These are phyloP conservation scores for Clusia tigrina DNA, from an alignment of 2,888 invertebrate genomes.

Conservation along the genomic window DNA sequence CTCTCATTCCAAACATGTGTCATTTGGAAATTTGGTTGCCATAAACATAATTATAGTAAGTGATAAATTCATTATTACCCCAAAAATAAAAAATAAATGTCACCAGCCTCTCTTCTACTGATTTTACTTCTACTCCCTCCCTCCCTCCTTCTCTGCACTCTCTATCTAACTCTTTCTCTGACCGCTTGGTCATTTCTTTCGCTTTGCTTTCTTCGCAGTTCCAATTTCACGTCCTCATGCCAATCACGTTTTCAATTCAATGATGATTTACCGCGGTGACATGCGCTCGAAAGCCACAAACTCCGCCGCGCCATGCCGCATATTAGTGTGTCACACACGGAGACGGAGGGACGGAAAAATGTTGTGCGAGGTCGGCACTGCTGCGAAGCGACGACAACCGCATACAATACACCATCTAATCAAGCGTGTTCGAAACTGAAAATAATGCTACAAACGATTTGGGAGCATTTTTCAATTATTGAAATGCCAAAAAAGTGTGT, in stretches of 20 bases:
- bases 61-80: not conserved
- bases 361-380: not conserved
- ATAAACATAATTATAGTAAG: not conserved
- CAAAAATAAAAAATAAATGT: not conserved
- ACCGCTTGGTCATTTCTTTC: not conserved
- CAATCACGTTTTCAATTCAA: slow-evolving; percentile 8
- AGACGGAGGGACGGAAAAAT: not conserved
- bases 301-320: not conserved
- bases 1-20: too few species aligned
- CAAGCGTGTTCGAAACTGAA: not conserved
- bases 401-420: not conserved
- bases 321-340: not conserved
- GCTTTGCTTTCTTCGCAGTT: not conserved
- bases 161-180: not conserved
- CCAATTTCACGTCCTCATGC: not conserved
- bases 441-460: not conserved
- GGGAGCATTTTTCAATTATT: not conserved
- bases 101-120: too few species aligned
- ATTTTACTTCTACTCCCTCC: too few species aligned
- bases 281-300: too few species aligned
- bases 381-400: not conserved
- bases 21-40: too few species aligned
- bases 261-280: not conserved
- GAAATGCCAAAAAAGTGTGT: not conserved
- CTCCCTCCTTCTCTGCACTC: not conserved